These are phyloP conservation scores for Brachymystax lenok DNA, from an alignment of 2,797 vertebrate species.

Conservation along the genomic window DNA sequence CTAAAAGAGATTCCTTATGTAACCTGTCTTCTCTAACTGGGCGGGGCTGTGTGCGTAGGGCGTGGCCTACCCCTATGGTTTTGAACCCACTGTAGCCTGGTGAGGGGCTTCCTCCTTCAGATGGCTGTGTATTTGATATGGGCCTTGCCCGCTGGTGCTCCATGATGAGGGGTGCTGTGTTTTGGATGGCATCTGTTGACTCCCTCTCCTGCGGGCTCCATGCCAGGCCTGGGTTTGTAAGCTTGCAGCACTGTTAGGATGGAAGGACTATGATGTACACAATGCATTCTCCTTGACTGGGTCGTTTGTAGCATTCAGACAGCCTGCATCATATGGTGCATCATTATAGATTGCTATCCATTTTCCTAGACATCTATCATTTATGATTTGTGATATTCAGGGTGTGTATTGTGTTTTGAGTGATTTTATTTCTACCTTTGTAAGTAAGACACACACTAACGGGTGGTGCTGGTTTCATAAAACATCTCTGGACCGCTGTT, in stretches of 20 bases:
- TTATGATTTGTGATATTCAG: background rate
- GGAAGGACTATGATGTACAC: slow-evolving; percentile 54
- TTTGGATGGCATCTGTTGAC: slow-evolving; percentile 74
- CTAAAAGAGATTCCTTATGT: background rate
- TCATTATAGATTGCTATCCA: background rate
- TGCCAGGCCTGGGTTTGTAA: slow-evolving; percentile 72
- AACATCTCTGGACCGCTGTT: background rate
- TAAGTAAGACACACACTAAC: background rate
- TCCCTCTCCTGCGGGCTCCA: slow-evolving; percentile 59
- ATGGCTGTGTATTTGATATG: background rate
- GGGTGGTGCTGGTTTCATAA: background rate
- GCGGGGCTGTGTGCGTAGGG: background rate
- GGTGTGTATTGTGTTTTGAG: background rate
- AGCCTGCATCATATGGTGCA: slow-evolving; percentile 5
- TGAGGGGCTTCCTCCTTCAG: background rate
- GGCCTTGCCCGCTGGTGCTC: background rate
- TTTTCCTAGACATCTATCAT: background rate
- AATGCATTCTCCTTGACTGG: slow-evolving; percentile 56
- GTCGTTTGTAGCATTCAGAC: slow-evolving; percentile 61
- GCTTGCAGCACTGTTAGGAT: slow-evolving; percentile 67
- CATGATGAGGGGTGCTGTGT: slow-evolving; percentile 31
- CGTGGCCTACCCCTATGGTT: background rate
- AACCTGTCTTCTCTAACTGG: background rate
- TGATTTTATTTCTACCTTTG: background rate
- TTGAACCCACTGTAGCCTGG: background rate